These are phyloP conservation scores for Agrochola circellaris DNA, from an alignment of 2,888 invertebrate species.

Conservation along the genomic window DNA sequence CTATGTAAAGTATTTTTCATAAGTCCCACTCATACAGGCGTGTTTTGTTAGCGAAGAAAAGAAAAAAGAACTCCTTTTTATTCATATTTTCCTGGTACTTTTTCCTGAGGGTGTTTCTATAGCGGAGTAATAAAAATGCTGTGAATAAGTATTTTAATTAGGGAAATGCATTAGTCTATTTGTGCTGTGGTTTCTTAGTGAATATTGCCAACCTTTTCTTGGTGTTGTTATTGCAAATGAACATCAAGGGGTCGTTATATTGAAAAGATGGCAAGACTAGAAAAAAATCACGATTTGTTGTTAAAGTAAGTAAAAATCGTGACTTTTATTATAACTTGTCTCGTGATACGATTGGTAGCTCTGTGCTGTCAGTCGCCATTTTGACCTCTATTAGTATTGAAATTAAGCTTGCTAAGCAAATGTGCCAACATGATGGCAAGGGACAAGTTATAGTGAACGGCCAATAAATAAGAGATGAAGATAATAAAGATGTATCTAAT, in stretches of 20 bases:
- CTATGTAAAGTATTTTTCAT: slow-evolving; percentile 44
- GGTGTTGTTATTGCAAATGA: neutral
- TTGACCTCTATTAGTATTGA: too few species aligned
- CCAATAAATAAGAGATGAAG: too few species aligned
- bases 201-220: neutral
- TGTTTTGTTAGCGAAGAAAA: slow-evolving; percentile 20
- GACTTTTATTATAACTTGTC: too few species aligned
- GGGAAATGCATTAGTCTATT: slow-evolving; percentile 14
- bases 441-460: too few species aligned
- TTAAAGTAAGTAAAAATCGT: too few species aligned
- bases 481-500: neutral
- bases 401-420: too few species aligned
- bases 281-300: too few species aligned
- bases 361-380: too few species aligned
- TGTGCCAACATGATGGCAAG: too few species aligned
- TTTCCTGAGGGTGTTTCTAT: slow-evolving; percentile 2
- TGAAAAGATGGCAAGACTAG: too few species aligned
- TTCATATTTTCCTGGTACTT: slow-evolving; percentile 40
- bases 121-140: slow-evolving; percentile 14
- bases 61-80: slow-evolving; percentile 7
- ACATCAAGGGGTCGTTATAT: neutral
- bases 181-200: neutral
- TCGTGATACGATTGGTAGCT: too few species aligned
- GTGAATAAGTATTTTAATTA: slow-evolving; percentile 35
- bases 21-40: slow-evolving; percentile 22